Percentiles rank a stretch among this genome's conserved stretches.
Conservation (phyloP, 2,888 invertebrate genomes). For the Acrobeloides nanus region DNA sequence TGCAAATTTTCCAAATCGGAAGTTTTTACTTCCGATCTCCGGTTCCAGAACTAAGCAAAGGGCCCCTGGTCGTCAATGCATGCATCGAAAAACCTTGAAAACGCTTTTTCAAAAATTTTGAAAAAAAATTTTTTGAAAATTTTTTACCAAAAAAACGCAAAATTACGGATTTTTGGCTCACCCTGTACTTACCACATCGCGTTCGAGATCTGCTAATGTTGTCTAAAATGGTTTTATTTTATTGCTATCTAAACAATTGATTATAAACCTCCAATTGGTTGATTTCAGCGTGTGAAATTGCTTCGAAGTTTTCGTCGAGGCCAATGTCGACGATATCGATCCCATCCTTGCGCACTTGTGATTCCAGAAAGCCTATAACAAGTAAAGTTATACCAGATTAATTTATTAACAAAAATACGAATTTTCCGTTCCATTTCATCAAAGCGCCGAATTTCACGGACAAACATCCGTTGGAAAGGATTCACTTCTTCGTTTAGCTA, state of each 20-base stretch:
- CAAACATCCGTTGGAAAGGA: slow-evolving; percentile 95
- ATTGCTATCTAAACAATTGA: slow-evolving; percentile 2
- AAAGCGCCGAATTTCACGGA: slow-evolving; percentile 91
- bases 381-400: not conserved
- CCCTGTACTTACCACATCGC: slow-evolving; percentile 44
- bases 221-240: slow-evolving; percentile 17
- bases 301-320: slow-evolving; percentile 62
- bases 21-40: no score
- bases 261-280: slow-evolving; percentile 81
- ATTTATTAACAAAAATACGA: slow-evolving; percentile 30
- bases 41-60: no score
- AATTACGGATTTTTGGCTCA: no score
- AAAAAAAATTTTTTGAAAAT: no score
- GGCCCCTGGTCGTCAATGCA: no score
- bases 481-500: slow-evolving; percentile 94
- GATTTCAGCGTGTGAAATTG: slow-evolving; percentile 97
- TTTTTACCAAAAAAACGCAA: no score
- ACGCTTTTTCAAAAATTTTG: no score
- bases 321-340: slow-evolving; percentile 84
- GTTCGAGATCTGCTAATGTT: slow-evolving; percentile 48
- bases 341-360: slow-evolving; percentile 87
- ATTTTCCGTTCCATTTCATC: slow-evolving; percentile 74
- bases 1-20: no score
- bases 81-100: no score
- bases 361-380: slow-evolving; percentile 71